Evolutionary conservation across 2,797 vertebrate genomes (phyloP), one percentile per base, ranked within the genome.

Genomic region (Monodelphis domestica): DNA sequence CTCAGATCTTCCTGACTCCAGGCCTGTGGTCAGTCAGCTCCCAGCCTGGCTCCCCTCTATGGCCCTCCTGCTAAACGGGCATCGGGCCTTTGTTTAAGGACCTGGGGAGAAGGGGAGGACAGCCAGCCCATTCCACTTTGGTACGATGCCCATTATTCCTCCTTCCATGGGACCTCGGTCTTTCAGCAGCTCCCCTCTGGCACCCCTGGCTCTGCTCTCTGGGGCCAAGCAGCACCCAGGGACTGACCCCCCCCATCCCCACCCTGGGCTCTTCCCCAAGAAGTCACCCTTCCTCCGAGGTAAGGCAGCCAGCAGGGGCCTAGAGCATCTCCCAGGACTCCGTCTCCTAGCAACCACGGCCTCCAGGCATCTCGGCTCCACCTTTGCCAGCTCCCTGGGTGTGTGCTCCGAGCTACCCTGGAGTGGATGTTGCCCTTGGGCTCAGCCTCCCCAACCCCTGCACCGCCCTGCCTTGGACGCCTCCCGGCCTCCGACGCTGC

Each of bases 31-130:
- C n/a, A 7, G 10, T 78, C n/a, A 45, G 21, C 3, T 38, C 38
- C 70, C 24, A 2, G 12, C 9, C 9, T 4, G 14, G 63, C n/a
- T 50, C 3, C 2, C 9, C 4, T 45, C 2, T 1, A 4, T 10
- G 70, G 3, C 10, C 24, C 38, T 3, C 17, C 2, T 26, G 21
- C 2, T 11, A 50, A 24, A 24, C 11, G 38, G 63, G 70, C 70
- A 50, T 24, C 70, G 70, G 26, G 70, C 2, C 70, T 84, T 84
- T 84, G 24, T 10, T n/a, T 4, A 50, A 10, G 38, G 38, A 6
- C 9, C 17, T 45, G 54, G 7, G 15, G 17, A 78, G 70, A 26
- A n/a, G 2, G 38, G 70, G 38, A n/a, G 21, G 10, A 84, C 28
- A n/a, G 21, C 10, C 70, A 84, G 70, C 45, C 38, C 21, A 5